Evolutionary conservation across 2,797 vertebrate genomes (phyloP), one percentile per base, ranked within the genome.

Genomic region (Limosa lapponica): DNA sequence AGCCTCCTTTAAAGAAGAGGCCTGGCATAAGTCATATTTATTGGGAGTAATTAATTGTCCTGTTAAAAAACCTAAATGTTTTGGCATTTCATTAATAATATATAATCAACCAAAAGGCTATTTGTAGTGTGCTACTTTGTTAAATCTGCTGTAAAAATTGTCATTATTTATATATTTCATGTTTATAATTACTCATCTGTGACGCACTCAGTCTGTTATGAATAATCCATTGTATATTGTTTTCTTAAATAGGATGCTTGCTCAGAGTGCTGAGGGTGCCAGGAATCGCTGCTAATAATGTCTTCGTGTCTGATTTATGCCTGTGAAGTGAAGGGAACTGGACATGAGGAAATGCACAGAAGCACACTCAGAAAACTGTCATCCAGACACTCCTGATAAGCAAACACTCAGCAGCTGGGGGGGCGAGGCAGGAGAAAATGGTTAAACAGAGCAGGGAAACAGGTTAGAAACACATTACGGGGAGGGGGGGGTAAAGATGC

Each of bases 201-300:
- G 97, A 97, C 54, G 84, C 69, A 91, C 65, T 86, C 92, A 18
- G 87, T 55, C 57, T 79, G 49, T 64, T 95, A 75, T 96, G 97
- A 98, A 93, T 96, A 97, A 97, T 79, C 89, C 86, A 89, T 96
- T 96, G 90, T 94, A 69, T 93, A 95, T 92, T 79, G 66, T 87
- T 85, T 64, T 82, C 90, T 81, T 81, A 73, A 93, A 58, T 65
- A 22, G 23, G 86, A 72, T 73, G 74, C 71, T 96, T 77, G 86
- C 89, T 95, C 73, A 55, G 95, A 27, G 59, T 52, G 80, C 89
- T 79, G 91, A 67, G n/a, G n/a, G 52, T 85, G 95, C 94, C 77
- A 88, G 94, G 55, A 92, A 36, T 52, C 0, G 4, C 86, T 92
- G 91, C 80, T 87, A 81, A 58, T 85, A 7, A 7, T 17, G 65